These are phyloP conservation scores for Meloidogyne exigua DNA, from an alignment of 1,140 invertebrate genomes.

Conservation along the genomic window DNA sequence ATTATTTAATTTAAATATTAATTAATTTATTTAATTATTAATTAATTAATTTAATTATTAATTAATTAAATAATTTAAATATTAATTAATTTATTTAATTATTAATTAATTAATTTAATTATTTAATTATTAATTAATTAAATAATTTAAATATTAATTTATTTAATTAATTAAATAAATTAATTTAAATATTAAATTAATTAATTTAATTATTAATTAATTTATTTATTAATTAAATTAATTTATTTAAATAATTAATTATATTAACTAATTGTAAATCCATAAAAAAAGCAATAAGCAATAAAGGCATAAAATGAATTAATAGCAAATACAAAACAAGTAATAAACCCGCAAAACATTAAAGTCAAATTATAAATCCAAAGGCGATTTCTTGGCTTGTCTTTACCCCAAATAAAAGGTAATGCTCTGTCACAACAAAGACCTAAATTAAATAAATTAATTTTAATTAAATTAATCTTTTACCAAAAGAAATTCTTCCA, in stretches of 20 bases:
- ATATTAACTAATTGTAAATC: slow-evolving; percentile 76
- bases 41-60: slow-evolving; percentile 66
- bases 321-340: slow-evolving; percentile 79
- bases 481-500: slow-evolving; percentile 71
- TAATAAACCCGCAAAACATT: slow-evolving; percentile 75
- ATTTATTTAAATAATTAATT: not conserved
- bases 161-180: too few species aligned
- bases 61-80: too few species aligned
- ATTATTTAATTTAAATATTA: not conserved
- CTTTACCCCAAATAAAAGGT: slow-evolving; percentile 82
- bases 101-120: not conserved
- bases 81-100: not conserved
- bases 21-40: not conserved
- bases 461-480: too few species aligned
- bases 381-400: slow-evolving; percentile 71
- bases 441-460: too few species aligned
- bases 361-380: slow-evolving; percentile 86
- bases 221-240: too few species aligned
- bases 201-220: too few species aligned
- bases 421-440: slow-evolving; percentile 71
- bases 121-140: slow-evolving; percentile 78
- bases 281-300: slow-evolving; percentile 76
- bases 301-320: slow-evolving; percentile 79
- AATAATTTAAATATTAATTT: too few species aligned
- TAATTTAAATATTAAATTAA: too few species aligned